Base-by-base conservation (phyloP, 2,113 vertebrate species). In the Melanerpes aurifrons region DNA sequence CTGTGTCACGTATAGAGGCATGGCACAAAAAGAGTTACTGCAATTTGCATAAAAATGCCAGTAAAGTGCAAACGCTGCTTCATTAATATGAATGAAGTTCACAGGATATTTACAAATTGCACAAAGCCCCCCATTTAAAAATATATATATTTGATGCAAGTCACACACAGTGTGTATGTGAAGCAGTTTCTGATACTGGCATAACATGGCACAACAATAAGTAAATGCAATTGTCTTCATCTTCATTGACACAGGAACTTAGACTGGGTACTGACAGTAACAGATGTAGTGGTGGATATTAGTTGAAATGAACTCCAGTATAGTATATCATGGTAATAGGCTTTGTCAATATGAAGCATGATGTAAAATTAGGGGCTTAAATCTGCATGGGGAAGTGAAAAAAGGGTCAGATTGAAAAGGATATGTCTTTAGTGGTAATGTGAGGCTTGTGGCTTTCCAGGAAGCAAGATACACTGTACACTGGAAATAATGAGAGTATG, bases 311-410 rank as follows among this genome's bases (percentile, higher is more conserved):
- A 96, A 92, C 90, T 94, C 75, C 53, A 13, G 81, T 73, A 58
- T 68, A 96, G 95, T 96, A 92, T 89, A 91, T 96, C 96, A 96
- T 16, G 81, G 90, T 96, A 96, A 97, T 95, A 94, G 95, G 96
- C 93, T 97, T 96, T 97, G 97, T 95, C 97, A 97, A 94, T 95
- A 92, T 94, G 84, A 95, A 95, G 89, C 93, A 94, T 90, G 89
- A 86, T 87, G 86, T 32, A 96, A 95, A 94, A 93, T 82, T 82
- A 45, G 82, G 62, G 93, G 80, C 91, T 94, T 91, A 87, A 91
- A 92, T 95, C 95, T 94, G 94, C 87, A 72, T 78, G 85, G 90
- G 79, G 91, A 90, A 94, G 87, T 47, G 87, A 90, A 24, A 89
- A 78, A 82, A 40, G 79, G 89, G 95, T 87, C 89, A 86, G 87